Conservation (phyloP, 2,797 vertebrate species). For the Cottoperca gobio region DNA sequence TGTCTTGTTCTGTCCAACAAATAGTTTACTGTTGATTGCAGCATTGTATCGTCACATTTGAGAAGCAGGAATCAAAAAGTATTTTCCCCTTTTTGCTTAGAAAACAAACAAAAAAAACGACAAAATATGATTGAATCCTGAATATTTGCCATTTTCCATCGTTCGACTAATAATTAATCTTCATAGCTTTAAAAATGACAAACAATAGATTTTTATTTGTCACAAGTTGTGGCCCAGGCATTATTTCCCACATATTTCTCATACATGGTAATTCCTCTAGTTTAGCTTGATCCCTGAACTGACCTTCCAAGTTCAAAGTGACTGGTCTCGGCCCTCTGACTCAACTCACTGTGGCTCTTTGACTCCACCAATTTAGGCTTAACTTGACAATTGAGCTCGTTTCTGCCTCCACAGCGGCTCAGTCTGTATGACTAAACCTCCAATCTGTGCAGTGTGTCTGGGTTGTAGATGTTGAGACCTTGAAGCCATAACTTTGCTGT, state of each 20-base stretch:
- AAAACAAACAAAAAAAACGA: background rate
- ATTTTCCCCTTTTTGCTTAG: background rate
- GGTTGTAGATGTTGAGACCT: slow-evolving; percentile 57
- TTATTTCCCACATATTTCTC: background rate
- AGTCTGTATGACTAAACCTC: slow-evolving; percentile 52
- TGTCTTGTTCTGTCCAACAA: background rate
- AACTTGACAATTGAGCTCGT: slow-evolving; percentile 12
- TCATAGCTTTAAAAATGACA: background rate
- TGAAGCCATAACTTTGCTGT: slow-evolving; percentile 67
- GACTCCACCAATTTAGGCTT: slow-evolving; percentile 14
- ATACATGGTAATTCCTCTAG: background rate
- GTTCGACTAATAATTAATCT: background rate
- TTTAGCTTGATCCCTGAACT: background rate
- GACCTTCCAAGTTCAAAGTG: background rate
- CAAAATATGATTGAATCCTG: background rate
- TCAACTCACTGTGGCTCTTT: slow-evolving; percentile 9
- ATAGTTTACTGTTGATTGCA: background rate
- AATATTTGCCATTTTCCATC: background rate
- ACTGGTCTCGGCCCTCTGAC: background rate
- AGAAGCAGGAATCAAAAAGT: background rate
- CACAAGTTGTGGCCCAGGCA: background rate
- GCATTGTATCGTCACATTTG: background rate
- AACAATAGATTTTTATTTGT: background rate
- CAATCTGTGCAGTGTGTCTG: slow-evolving; percentile 60
- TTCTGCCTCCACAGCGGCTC: slow-evolving; percentile 51